These are phyloP conservation scores for Pelosia muscerda DNA, from an alignment of 2,888 invertebrate species.

Conservation along the genomic window DNA sequence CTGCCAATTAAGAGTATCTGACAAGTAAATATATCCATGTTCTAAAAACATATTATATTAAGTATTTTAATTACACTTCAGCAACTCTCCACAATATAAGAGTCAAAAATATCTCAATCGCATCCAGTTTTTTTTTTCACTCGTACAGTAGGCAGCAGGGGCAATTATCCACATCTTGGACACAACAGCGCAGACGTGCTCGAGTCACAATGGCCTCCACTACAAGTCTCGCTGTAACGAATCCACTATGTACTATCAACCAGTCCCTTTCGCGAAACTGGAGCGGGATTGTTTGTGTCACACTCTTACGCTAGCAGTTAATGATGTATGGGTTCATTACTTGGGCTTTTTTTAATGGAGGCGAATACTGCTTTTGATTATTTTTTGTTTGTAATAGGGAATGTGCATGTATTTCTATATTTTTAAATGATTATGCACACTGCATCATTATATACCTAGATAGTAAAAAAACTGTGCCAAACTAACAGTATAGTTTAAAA, in stretches of 20 bases:
- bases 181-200: conserved; percentile 84
- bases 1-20: too few relatives aligned
- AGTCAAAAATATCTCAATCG: conserved; percentile 44
- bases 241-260: conserved; percentile 82
- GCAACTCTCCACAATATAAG: conserved; percentile 10
- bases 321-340: conserved; percentile 84
- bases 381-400: conserved; percentile 21
- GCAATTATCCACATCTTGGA: conserved; percentile 86
- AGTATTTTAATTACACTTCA: neutral
- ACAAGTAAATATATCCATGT: neutral
- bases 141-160: conserved; percentile 66
- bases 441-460: too few relatives aligned
- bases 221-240: conserved; percentile 84
- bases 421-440: too few relatives aligned
- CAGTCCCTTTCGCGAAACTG: conserved; percentile 78
- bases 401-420: too few relatives aligned
- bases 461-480: too few relatives aligned
- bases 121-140: conserved; percentile 56
- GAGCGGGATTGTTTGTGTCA: conserved; percentile 83
- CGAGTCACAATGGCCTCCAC: conserved; percentile 82
- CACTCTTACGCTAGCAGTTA: conserved; percentile 75
- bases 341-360: conserved; percentile 65
- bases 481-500: too few relatives aligned
- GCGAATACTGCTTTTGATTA: conserved; percentile 48
- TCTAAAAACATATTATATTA: neutral